Conservation (phyloP, 1,140 invertebrate species). For the Ylistrum balloti region DNA sequence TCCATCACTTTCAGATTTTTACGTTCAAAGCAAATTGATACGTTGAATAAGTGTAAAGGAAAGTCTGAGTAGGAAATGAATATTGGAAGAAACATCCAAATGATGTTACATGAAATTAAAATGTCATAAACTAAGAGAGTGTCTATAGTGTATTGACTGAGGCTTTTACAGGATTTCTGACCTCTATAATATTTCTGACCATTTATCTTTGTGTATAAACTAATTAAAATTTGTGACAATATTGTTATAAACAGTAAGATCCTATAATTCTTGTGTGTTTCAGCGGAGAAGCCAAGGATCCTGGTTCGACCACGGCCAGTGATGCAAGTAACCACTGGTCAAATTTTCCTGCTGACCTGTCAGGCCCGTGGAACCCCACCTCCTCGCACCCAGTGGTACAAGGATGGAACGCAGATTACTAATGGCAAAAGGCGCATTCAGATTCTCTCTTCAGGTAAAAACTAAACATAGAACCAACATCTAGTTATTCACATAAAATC, state of each 20-base stretch:
- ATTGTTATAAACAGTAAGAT: background rate
- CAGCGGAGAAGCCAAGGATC: conserved; percentile 76
- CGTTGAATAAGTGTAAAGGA: too few species aligned
- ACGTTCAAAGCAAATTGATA: background rate
- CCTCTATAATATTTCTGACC: too few species aligned
- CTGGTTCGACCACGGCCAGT: conserved; percentile 75
- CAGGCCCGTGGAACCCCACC: conserved; percentile 75
- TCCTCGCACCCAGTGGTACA: conserved; percentile 79
- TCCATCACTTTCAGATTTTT: background rate
- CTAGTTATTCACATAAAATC: too few species aligned
- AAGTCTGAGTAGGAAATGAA: too few species aligned
- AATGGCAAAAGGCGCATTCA: conserved; percentile 63
- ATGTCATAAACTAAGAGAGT: too few species aligned
- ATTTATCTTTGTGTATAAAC: background rate
- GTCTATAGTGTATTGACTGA: too few species aligned
- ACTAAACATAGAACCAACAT: too few species aligned
- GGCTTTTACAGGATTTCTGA: too few species aligned
- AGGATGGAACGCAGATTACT: conserved; percentile 73
- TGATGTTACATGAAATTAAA: too few species aligned
- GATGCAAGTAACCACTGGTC: conserved; percentile 72
- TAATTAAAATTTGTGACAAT: background rate
- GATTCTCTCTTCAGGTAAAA: conserved; percentile 73
- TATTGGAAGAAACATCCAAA: background rate
- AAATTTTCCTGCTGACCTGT: conserved; percentile 78
- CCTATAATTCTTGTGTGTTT: conserved; percentile 47